Evolutionary conservation across 2,113 vertebrate species (phyloP).

Genomic region (Daboia siamensis): DNA sequence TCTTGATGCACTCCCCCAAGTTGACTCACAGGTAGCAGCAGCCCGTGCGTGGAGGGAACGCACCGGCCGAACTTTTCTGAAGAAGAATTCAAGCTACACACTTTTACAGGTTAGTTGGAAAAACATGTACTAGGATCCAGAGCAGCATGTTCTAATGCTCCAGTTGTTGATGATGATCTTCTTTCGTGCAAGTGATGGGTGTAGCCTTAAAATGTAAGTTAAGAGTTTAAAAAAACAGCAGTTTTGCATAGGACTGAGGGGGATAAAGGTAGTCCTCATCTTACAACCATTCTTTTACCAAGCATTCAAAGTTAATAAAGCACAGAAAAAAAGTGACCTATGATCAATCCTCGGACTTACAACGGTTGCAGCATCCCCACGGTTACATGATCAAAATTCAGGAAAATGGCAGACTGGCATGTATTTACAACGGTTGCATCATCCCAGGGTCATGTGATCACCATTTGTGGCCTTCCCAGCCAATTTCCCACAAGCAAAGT

Average conservation of each 20-base stretch:
- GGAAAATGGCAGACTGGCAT: neutral
- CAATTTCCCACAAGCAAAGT: neutral
- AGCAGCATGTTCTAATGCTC: neutral
- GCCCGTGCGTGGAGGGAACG: slow-evolving; percentile 94
- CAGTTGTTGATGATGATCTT: neutral
- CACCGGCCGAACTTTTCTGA: slow-evolving; percentile 93
- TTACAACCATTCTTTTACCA: neutral
- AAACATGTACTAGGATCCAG: neutral
- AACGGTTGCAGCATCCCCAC: neutral
- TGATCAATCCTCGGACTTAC: neutral
- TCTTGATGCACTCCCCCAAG: slow-evolving; percentile 87
- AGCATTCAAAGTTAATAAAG: neutral
- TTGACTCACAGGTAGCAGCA: slow-evolving; percentile 93
- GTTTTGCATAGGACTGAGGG: neutral
- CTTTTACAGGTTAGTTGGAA: slow-evolving; percentile 82
- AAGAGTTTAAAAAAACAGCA: neutral
- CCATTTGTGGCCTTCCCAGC: neutral
- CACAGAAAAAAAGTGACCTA: neutral
- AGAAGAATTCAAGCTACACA: slow-evolving; percentile 95
- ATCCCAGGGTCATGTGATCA: neutral
- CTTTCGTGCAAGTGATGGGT: neutral
- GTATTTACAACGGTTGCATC: neutral
- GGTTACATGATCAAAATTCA: neutral
- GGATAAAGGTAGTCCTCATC: neutral
- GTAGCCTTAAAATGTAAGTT: neutral